Evolutionary conservation across 2,113 vertebrate genomes (phyloP).

Genomic region (Trichomycterus rosablanca): DNA sequence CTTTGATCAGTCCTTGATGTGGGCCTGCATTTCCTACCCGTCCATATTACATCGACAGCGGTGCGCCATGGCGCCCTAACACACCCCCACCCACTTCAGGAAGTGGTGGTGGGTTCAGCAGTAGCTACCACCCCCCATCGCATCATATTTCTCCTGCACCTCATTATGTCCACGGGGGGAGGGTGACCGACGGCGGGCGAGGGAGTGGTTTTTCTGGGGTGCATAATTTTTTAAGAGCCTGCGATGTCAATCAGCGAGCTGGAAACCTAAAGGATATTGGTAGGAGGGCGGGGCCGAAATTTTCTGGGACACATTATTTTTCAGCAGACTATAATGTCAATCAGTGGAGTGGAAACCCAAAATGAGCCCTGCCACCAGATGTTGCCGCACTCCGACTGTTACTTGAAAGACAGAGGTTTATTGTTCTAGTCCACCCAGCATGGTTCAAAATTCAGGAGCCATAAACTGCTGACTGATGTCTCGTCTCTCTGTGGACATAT

Average conservation of each 20-base stretch:
- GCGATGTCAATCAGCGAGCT: slow-evolving; percentile 64
- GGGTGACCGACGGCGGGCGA: neutral
- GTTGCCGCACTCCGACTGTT: slow-evolving; percentile 65
- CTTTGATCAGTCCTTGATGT: slow-evolving; percentile 50
- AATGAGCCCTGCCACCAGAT: slow-evolving; percentile 69
- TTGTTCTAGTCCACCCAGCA: slow-evolving; percentile 70
- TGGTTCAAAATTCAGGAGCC: slow-evolving; percentile 64
- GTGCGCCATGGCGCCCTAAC: slow-evolving; percentile 26
- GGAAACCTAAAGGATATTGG: slow-evolving; percentile 59
- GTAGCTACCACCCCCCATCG: slow-evolving; percentile 9
- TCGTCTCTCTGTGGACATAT: slow-evolving; percentile 60
- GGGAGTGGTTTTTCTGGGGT: slow-evolving; percentile 15
- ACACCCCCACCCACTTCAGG: slow-evolving; percentile 28
- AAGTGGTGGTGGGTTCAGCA: slow-evolving; percentile 37
- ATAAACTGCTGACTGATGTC: slow-evolving; percentile 69
- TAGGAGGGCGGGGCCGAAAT: slow-evolving; percentile 9
- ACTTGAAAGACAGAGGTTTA: slow-evolving; percentile 74
- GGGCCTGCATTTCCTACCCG: slow-evolving; percentile 38
- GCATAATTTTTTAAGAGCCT: slow-evolving; percentile 55
- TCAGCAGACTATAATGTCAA: slow-evolving; percentile 64
- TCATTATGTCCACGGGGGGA: slow-evolving; percentile 30
- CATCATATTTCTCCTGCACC: slow-evolving; percentile 28
- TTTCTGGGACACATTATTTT: slow-evolving; percentile 54
- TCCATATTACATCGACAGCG: slow-evolving; percentile 23
- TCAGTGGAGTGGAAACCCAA: slow-evolving; percentile 61